Base-by-base conservation (phyloP, 2,797 vertebrate genomes). In the Heteromormyrus szaboi region DNA sequence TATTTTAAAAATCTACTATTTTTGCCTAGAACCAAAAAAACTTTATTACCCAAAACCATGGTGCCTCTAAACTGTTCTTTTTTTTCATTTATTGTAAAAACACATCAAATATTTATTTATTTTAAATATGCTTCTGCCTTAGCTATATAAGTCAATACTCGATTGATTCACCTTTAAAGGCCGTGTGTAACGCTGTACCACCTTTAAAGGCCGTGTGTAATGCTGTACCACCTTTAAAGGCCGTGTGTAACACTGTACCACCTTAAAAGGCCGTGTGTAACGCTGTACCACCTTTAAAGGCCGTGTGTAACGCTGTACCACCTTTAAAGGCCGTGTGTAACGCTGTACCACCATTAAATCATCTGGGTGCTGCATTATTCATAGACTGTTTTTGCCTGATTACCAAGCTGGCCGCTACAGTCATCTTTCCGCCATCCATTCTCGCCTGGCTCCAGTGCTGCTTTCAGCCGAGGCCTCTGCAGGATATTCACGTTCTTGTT, bases 401-500 rank as follows among this genome's bases (percentile, higher is more conserved):
- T 81, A 81, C 41, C 41, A 44, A 81, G 19, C 8, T 81, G 41
- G 76, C 37, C 8, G 0, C 41, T 46, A 44, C 72, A 41, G 72
- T 79, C 19, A n/a, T 22, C 76, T 46, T 81, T 81, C 41, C 4
- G 8, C 37, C 41, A 81, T 46, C 37, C 44, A 46, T 81, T n/a
- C 19, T 81, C 19, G 5, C 41, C 46, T 22, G 76, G 76, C 44
- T 81, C 46, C 76, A 3, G 41, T 46, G 17, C 44, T 1, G 14
- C 2, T 46, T 46, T 44, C 37, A 46, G 37, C 37, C 72, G 11
- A 41, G 41, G 41, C 41, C 76, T 81, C 76, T 46, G 76, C 41
- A 81, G 41, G 76, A 81, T 46, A 46, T 46, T 81, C 76, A 81
- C 76, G 41, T 81, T 81, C 76, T 44, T 81, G 76, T 81, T 81